Evolutionary conservation across 1,140 invertebrate genomes (phyloP).

Genomic region (Apocrypta bakeri): DNA sequence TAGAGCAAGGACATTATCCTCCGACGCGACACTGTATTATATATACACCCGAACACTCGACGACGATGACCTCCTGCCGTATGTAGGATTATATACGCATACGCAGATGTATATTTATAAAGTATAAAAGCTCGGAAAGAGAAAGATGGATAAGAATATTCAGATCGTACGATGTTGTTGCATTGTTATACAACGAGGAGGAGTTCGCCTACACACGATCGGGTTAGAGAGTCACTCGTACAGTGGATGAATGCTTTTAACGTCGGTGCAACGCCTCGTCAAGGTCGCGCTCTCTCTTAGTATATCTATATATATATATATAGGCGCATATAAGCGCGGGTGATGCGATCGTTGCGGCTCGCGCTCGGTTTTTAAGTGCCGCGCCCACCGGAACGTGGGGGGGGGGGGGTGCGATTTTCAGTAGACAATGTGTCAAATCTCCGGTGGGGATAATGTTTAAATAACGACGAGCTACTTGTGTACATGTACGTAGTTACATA

Average conservation of each 20-base stretch:
- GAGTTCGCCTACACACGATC: neutral
- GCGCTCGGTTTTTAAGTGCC: neutral
- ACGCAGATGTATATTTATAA: too few species aligned
- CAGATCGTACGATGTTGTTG: neutral
- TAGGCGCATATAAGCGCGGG: neutral
- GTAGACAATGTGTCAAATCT: neutral
- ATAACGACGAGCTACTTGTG: too few species aligned
- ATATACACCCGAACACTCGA: neutral
- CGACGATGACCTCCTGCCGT: neutral
- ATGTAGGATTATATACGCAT: neutral
- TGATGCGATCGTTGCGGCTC: neutral
- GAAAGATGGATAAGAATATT: neutral
- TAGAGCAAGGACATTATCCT: constrained; percentile 66
- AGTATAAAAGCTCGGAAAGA: too few species aligned
- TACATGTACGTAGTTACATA: too few species aligned
- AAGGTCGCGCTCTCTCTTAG: constrained; percentile 63
- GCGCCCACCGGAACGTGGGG: constrained; percentile 9
- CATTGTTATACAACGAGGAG: constrained; percentile 23
- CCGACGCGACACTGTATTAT: neutral
- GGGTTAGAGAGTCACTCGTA: constrained; percentile 40
- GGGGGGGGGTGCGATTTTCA: neutral
- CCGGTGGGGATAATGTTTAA: neutral
- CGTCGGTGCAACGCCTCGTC: constrained; percentile 65
- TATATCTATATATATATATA: neutral
- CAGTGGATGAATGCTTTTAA: constrained; percentile 10